A percentile compares a stretch with the other conserved stretches of the same genome.
Evolutionary conservation across 1,140 invertebrate species (phyloP).

Genomic region (Marisa cornuarietis): DNA sequence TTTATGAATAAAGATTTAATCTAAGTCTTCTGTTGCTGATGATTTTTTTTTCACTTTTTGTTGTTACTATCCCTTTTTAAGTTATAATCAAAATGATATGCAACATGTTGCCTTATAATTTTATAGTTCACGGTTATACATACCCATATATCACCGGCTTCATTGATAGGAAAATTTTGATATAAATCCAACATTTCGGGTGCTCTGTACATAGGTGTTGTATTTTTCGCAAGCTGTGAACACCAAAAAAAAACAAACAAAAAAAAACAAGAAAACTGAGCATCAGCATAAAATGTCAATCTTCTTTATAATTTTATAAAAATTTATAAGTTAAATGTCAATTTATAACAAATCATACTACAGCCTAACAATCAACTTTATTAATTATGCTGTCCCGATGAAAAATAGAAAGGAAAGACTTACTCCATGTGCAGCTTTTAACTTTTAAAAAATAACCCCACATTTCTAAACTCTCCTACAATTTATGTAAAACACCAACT

Average conservation of each 20-base stretch:
- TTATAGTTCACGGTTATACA: slow-evolving; percentile 18
- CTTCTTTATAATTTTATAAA: not conserved
- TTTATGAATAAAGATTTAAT: too few relatives aligned
- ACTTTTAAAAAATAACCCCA: not conserved
- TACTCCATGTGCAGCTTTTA: not conserved
- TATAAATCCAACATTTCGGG: slow-evolving; percentile 99
- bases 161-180: slow-evolving; percentile 90
- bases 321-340: not conserved
- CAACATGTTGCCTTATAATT: too few relatives aligned
- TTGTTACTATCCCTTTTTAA: too few relatives aligned
- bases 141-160: slow-evolving; percentile 89
- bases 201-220: slow-evolving; percentile 78
- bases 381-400: not conserved
- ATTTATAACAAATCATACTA: not conserved
- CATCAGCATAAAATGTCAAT: too few relatives aligned
- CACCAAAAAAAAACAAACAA: too few relatives aligned
- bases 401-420: too few relatives aligned
- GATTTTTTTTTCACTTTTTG: too few relatives aligned
- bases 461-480: not conserved
- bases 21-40: too few relatives aligned
- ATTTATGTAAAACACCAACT: too few relatives aligned
- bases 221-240: slow-evolving; percentile 71
- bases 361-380: not conserved
- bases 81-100: too few relatives aligned
- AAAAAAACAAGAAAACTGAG: too few relatives aligned